phyloP scores from a whole-genome alignment of 2,888 invertebrate genomes.

The Lasioglossum leucozonium region DNA sequence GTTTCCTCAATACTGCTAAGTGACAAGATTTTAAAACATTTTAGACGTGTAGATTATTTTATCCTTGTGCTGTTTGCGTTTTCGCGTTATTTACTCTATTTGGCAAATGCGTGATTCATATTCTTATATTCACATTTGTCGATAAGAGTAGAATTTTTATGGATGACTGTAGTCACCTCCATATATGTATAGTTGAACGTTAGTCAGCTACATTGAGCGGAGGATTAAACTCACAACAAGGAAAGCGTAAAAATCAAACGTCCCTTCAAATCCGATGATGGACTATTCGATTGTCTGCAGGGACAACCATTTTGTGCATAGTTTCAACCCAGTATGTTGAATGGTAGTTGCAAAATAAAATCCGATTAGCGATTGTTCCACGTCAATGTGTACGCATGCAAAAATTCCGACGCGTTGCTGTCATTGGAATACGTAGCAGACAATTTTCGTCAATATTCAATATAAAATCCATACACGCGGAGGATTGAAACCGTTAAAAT shows the following conservation, averaged over 20 bases:
- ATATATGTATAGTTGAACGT: background rate
- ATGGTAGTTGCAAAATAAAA: background rate
- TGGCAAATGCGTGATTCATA: background rate
- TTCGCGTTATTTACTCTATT: background rate
- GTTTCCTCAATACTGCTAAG: background rate
- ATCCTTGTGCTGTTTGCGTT: background rate
- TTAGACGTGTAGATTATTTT: background rate
- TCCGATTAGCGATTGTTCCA: conserved; percentile 2
- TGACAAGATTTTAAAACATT: too few species aligned
- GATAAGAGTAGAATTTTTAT: background rate
- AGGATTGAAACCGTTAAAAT: background rate
- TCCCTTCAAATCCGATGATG: background rate
- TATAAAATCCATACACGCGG: background rate
- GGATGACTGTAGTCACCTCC: background rate
- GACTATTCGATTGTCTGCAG: background rate
- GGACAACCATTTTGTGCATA: background rate
- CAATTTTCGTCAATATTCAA: background rate
- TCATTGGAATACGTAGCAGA: background rate
- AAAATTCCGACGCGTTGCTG: background rate
- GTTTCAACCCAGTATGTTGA: too few species aligned
- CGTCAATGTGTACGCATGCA: background rate
- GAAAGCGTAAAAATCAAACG: background rate
- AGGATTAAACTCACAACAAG: background rate
- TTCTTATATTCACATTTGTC: too few species aligned
- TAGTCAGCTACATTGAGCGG: background rate